Evolutionary conservation across 2,888 invertebrate species (phyloP).

Genomic region (Phaedon cochleariae): DNA sequence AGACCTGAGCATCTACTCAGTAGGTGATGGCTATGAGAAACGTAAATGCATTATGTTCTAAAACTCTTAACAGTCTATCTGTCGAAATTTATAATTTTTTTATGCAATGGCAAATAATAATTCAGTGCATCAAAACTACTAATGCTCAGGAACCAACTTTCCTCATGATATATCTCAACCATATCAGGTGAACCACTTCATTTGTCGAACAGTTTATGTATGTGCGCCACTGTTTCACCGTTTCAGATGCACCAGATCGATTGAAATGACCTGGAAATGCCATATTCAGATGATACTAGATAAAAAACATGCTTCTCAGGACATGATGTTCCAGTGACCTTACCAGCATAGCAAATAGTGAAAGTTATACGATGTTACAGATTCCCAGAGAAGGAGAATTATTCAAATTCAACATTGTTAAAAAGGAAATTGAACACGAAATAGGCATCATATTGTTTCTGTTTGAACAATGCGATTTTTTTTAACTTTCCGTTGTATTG

Average conservation of each 20-base stretch:
- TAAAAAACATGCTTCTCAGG: conserved; percentile 32
- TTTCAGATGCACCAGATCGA: conserved; percentile 7
- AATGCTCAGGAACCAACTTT: no score
- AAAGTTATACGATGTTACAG: conserved; percentile 31
- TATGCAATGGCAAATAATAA: no score
- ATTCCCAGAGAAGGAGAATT: conserved; percentile 11
- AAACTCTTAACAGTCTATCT: no score
- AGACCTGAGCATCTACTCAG: no score
- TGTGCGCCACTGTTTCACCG: not conserved
- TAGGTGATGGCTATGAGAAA: no score
- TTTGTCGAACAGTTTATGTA: no score
- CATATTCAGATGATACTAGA: conserved; percentile 24
- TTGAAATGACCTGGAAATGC: conserved; percentile 32
- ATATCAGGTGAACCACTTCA: no score
- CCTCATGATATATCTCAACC: no score
- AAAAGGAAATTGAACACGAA: conserved; percentile 22
- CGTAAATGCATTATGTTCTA: no score
- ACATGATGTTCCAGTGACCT: conserved; percentile 35
- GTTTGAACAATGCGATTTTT: conserved; percentile 33
- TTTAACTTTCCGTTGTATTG: conserved; percentile 14
- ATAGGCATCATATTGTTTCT: conserved; percentile 32
- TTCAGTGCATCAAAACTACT: no score
- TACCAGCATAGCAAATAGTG: conserved; percentile 35
- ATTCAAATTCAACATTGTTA: conserved; percentile 27
- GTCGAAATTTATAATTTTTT: no score